Percentiles rank a stretch among this genome's conserved stretches.
Conservation (phyloP, 2,113 vertebrate genomes). For the Corythornis vintsioides region DNA sequence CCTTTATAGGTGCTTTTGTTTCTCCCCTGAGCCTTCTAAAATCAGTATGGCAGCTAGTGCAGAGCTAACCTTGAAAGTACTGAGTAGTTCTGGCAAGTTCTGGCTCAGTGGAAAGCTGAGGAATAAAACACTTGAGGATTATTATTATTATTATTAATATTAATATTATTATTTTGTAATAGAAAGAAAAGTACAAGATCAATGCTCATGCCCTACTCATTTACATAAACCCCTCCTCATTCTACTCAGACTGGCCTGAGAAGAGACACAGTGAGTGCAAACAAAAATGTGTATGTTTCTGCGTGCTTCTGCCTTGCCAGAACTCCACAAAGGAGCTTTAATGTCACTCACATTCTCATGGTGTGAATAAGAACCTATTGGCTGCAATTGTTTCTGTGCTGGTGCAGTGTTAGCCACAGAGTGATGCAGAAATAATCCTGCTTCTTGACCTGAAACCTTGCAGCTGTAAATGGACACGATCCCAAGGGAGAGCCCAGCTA, state of each 20-base stretch:
- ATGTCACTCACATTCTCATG: background rate
- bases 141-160: background rate
- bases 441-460: background rate
- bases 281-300: background rate
- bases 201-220: background rate
- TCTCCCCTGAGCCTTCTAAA: slow-evolving; percentile 74
- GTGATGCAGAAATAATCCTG: background rate
- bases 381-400: background rate
- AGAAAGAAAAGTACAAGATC: background rate
- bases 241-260: background rate
- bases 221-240: background rate
- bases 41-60: slow-evolving; percentile 58
- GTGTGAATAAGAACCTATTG: background rate
- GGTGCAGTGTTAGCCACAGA: background rate
- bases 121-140: background rate
- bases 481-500: background rate
- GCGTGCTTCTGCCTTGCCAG: background rate
- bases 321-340: background rate
- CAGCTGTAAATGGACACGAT: background rate
- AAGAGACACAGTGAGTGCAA: background rate
- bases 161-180: background rate
- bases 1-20: slow-evolving; percentile 72
- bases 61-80: slow-evolving; percentile 12
- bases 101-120: slow-evolving; percentile 8
- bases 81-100: slow-evolving; percentile 19